Evolutionary conservation across 1,140 invertebrate species (phyloP).

Genomic region (Pygmarrhopalites habei): DNA sequence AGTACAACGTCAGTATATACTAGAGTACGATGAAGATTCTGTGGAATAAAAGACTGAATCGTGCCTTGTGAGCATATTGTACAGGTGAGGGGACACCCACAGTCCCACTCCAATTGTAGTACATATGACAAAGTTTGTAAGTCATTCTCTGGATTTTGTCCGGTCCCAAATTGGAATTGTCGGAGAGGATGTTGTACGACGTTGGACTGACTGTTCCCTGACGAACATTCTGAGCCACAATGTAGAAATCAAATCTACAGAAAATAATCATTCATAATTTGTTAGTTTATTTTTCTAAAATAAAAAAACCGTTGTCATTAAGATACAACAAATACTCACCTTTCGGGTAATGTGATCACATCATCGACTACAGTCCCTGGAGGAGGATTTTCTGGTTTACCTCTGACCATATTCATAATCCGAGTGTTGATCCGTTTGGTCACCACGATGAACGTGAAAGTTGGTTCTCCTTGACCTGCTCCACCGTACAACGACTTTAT

Average conservation of each 20-base stretch:
- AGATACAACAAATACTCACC: constrained; percentile 41
- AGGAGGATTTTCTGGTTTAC: constrained; percentile 60
- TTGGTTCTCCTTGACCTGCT: constrained; percentile 45
- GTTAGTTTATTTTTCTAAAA: no score
- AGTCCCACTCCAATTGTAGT: constrained; percentile 74
- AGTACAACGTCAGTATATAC: no score
- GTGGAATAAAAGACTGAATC: no score
- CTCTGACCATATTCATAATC: background rate
- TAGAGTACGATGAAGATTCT: no score
- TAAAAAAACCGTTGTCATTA: no score
- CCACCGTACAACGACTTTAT: background rate
- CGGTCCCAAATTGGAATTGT: constrained; percentile 52
- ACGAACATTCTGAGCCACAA: constrained; percentile 66
- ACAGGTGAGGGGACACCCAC: constrained; percentile 77
- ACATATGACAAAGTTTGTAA: constrained; percentile 73
- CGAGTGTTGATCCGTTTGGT: constrained; percentile 53
- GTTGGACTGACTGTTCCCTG: constrained; percentile 77
- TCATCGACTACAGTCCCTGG: constrained; percentile 79
- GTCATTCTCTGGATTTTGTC: constrained; percentile 64
- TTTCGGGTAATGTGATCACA: constrained; percentile 57
- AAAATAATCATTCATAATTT: background rate
- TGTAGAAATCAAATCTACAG: constrained; percentile 69
- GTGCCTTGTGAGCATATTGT: constrained; percentile 70
- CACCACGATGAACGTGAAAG: constrained; percentile 50
- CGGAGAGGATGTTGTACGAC: constrained; percentile 66